Evolutionary conservation across 2,797 vertebrate species (phyloP).

Genomic region (Sphenodon punctatus): DNA sequence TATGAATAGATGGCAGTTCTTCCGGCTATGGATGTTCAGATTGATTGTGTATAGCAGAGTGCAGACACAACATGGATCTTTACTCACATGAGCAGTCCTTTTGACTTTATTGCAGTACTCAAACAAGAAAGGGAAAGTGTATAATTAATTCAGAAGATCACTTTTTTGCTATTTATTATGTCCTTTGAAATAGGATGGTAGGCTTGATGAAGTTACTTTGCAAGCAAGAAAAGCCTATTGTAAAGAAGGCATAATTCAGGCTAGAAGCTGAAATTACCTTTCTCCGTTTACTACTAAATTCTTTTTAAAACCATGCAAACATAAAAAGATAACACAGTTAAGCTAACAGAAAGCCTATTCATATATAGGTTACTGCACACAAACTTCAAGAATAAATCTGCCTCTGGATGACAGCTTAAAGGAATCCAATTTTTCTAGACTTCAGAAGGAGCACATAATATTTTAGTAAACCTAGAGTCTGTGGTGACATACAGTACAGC

Average conservation of each 20-base stretch:
- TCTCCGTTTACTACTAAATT: constrained; percentile 11
- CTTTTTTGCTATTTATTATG: constrained; percentile 37
- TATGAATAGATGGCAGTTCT: no score
- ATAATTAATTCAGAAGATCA: constrained; percentile 36
- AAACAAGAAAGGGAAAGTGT: background rate
- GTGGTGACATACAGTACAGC: constrained; percentile 40
- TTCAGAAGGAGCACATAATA: constrained; percentile 57
- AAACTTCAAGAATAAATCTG: constrained; percentile 49
- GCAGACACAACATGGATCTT: background rate
- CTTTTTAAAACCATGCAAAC: constrained; percentile 13
- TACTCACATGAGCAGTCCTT: background rate
- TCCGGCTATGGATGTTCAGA: no score
- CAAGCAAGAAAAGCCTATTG: background rate
- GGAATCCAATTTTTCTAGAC: constrained; percentile 46
- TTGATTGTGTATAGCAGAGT: background rate
- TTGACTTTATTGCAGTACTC: background rate
- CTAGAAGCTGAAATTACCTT: constrained; percentile 26
- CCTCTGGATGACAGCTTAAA: constrained; percentile 31
- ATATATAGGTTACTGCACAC: background rate
- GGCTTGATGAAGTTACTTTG: constrained; percentile 27
- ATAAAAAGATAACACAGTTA: background rate
- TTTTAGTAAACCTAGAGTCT: constrained; percentile 59
- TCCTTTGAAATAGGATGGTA: constrained; percentile 57
- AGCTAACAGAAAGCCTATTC: constrained; percentile 19
- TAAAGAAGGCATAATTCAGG: background rate